phyloP scores from a whole-genome alignment of 2,113 vertebrate genomes.

The Peucedramus taeniatus region DNA sequence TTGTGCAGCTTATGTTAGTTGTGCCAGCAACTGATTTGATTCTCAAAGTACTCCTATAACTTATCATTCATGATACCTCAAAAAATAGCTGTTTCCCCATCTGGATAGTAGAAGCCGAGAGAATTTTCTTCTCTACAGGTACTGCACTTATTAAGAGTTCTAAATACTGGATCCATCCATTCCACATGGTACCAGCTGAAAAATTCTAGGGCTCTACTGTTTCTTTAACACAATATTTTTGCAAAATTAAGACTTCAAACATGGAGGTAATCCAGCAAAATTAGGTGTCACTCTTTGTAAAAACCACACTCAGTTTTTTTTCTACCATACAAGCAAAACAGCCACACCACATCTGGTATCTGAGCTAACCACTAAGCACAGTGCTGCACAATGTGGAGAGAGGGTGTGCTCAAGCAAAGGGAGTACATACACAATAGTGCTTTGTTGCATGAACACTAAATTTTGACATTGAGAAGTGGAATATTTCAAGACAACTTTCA shows the following conservation, averaged over 20 bases:
- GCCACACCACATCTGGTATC: neutral
- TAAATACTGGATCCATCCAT: neutral
- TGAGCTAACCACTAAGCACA: neutral
- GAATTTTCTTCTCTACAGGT: neutral
- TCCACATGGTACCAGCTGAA: neutral
- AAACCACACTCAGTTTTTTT: neutral
- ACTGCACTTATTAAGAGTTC: neutral
- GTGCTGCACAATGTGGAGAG: neutral
- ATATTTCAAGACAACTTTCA: neutral
- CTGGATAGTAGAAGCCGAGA: neutral
- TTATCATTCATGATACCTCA: neutral
- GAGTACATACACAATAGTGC: neutral
- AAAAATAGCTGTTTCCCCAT: neutral
- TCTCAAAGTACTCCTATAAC: neutral
- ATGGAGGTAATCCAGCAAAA: neutral
- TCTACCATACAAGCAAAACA: neutral
- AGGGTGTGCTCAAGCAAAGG: neutral
- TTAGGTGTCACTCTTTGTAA: fast-evolving
- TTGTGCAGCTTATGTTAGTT: neutral
- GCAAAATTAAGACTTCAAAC: neutral
- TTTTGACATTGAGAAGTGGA: neutral
- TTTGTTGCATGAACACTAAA: neutral
- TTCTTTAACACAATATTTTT: neutral
- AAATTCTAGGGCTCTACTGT: neutral
- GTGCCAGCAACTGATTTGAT: neutral